These are phyloP conservation scores for Zeuzera pyrina DNA, from an alignment of 2,888 invertebrate species.

Conservation along the genomic window DNA sequence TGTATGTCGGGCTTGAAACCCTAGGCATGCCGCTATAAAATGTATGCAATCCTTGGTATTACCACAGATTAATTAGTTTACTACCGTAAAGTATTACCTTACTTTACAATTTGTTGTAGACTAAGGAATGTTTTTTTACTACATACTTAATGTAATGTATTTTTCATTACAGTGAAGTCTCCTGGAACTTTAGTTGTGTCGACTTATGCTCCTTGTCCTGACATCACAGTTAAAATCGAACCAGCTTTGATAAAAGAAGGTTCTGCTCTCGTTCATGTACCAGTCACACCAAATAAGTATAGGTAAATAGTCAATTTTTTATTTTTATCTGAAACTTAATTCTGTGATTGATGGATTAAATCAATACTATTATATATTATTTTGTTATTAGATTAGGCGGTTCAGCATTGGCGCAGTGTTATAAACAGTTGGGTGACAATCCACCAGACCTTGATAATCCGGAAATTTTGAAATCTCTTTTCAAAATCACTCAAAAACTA, in stretches of 20 bases:
- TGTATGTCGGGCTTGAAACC: too few species aligned
- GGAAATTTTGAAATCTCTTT: slow-evolving; percentile 79
- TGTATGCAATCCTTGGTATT: too few species aligned
- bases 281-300: slow-evolving; percentile 80
- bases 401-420: slow-evolving; percentile 93
- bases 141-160: neutral
- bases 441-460: slow-evolving; percentile 87
- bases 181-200: slow-evolving; percentile 96
- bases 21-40: too few species aligned
- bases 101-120: too few species aligned
- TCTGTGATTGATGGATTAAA: neutral
- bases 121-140: too few species aligned
- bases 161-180: slow-evolving; percentile 71
- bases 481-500: slow-evolving; percentile 88
- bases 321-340: neutral
- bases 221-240: slow-evolving; percentile 88
- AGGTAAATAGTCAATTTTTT: slow-evolving; percentile 38
- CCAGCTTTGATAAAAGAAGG: slow-evolving; percentile 85
- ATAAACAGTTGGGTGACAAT: slow-evolving; percentile 84
- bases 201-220: slow-evolving; percentile 95
- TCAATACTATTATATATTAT: neutral
- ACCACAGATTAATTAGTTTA: too few species aligned
- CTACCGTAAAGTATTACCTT: too few species aligned
- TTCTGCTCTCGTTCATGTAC: slow-evolving; percentile 83
- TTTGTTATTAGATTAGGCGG: slow-evolving; percentile 78